Evolutionary conservation across 2,888 invertebrate genomes (phyloP).

Genomic region (Heliconius erato): DNA sequence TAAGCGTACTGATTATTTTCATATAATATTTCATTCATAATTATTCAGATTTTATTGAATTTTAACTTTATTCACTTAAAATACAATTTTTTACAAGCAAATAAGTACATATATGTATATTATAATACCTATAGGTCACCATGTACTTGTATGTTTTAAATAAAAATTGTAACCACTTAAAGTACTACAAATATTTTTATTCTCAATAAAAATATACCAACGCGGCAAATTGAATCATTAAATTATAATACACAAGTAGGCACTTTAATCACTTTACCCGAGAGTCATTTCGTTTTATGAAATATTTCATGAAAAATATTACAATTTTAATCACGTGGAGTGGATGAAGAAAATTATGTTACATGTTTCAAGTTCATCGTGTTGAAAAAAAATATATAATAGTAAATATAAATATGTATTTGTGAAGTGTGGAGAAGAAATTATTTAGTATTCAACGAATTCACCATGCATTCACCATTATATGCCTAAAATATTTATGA

Average conservation of each 20-base stretch:
- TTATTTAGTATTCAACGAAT: background rate
- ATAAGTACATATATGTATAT: too few species aligned
- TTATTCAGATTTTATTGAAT: too few species aligned
- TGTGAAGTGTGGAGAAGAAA: background rate
- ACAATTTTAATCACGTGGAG: constrained; percentile 13
- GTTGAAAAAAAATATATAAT: background rate
- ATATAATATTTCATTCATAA: too few species aligned
- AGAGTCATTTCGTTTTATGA: constrained; percentile 10
- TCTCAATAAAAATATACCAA: constrained; percentile 14
- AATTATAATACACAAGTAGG: constrained; percentile 25
- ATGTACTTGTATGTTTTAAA: background rate
- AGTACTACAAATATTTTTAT: constrained; percentile 13
- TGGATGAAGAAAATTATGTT: background rate
- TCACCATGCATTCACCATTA: too few species aligned
- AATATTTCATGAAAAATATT: constrained; percentile 12
- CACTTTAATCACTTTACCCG: constrained; percentile 16
- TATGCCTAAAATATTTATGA: too few species aligned
- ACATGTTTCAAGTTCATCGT: background rate
- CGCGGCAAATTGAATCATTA: constrained; percentile 25
- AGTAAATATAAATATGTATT: background rate
- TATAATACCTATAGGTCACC: background rate
- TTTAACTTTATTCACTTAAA: too few species aligned
- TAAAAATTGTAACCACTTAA: background rate
- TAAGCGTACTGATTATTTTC: too few species aligned
- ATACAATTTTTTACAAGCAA: too few species aligned